A percentile compares a stretch with the other conserved stretches of the same genome.
Evolutionary conservation across 2,888 invertebrate species (phyloP).

Genomic region (Gastrophysa polygoni): DNA sequence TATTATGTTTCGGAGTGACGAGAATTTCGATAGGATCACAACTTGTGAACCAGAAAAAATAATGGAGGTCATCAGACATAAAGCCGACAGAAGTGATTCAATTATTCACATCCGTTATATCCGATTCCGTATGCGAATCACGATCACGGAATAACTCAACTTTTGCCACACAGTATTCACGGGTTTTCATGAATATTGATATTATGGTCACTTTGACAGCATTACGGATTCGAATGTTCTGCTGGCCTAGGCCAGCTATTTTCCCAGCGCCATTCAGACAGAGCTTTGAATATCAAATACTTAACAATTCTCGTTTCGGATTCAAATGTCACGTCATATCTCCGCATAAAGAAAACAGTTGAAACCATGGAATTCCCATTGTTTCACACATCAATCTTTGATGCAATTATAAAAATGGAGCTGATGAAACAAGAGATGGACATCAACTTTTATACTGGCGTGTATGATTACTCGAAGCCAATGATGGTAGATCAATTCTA

Average conservation of each 20-base stretch:
- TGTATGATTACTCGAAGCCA: no score
- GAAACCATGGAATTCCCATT: no score
- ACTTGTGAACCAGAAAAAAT: background rate
- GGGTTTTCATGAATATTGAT: background rate
- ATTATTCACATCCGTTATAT: background rate
- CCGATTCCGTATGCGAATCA: background rate
- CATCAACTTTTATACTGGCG: no score
- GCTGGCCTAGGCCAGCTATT: background rate
- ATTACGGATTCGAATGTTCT: background rate
- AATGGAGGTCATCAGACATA: background rate
- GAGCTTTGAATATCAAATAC: background rate
- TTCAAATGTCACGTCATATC: background rate
- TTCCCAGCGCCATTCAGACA: background rate
- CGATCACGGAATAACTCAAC: background rate
- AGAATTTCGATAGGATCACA: background rate
- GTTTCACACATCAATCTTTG: no score
- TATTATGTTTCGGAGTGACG: background rate
- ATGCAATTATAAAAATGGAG: no score
- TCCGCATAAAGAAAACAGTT: no score
- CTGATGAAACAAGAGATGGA: no score
- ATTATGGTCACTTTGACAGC: background rate
- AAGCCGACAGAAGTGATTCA: background rate
- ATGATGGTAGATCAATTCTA: no score
- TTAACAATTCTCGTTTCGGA: no score
- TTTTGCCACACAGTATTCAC: background rate